Conservation (phyloP, 2,888 invertebrate genomes). For the Cerceris rybyensis region DNA sequence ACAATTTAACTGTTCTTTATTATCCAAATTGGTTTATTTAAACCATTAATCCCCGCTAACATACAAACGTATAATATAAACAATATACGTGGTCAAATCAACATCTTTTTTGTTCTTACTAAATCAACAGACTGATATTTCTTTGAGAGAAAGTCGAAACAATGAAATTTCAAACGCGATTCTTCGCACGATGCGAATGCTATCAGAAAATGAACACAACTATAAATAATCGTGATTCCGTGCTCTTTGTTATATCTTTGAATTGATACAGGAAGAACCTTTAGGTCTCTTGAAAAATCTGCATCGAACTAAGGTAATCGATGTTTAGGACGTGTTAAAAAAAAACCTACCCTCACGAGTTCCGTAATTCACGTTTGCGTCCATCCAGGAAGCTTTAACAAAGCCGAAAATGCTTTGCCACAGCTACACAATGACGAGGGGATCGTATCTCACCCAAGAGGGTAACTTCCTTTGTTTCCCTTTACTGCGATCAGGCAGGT, state of each 20-base stretch:
- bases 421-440: background rate
- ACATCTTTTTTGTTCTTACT: background rate
- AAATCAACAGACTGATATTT: background rate
- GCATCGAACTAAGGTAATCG: background rate
- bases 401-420: background rate
- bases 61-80: no score
- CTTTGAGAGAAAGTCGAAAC: background rate
- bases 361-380: slow-evolving; percentile 15
- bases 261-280: background rate
- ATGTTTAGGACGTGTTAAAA: slow-evolving; percentile 3
- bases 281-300: slow-evolving; percentile 14
- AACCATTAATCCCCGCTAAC: no score
- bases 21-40: no score
- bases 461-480: slow-evolving; percentile 5
- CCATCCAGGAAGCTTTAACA: background rate
- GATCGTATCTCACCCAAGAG: background rate
- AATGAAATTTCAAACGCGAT: background rate
- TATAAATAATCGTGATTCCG: background rate
- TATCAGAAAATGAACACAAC: background rate
- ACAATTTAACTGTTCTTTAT: no score
- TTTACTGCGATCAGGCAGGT: slow-evolving; percentile 7
- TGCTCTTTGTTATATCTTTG: background rate
- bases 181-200: background rate
- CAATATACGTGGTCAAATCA: background rate
- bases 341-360: slow-evolving; percentile 28